Evolutionary conservation across 2,113 vertebrate species (phyloP).

Genomic region (Notothenia rossii): DNA sequence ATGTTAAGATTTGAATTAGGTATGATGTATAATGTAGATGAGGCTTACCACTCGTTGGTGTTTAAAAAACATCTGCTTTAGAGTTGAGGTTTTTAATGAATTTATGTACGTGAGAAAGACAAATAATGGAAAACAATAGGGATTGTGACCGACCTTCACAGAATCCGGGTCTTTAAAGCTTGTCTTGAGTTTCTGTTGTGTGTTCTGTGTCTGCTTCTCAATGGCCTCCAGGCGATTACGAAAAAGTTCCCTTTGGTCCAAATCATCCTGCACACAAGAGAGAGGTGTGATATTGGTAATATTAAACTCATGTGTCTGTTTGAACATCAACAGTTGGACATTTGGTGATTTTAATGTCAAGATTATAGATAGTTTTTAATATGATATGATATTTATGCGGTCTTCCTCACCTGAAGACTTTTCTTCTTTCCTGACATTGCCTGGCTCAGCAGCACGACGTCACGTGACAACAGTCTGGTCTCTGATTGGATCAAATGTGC

Average conservation of each 20-base stretch:
- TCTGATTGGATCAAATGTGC: constrained; percentile 77
- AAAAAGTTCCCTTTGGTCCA: constrained; percentile 83
- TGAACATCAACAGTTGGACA: neutral
- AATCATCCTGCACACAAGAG: constrained; percentile 69
- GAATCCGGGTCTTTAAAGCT: constrained; percentile 65
- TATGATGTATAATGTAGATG: neutral
- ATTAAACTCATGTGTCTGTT: neutral
- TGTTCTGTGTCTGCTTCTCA: constrained; percentile 75
- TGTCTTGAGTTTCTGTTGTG: constrained; percentile 66
- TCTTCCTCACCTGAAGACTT: constrained; percentile 85
- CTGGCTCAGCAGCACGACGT: constrained; percentile 82
- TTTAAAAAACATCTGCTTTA: neutral
- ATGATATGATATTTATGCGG: too few relatives aligned
- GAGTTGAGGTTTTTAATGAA: neutral
- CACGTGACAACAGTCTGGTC: constrained; percentile 80
- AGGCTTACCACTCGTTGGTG: too few relatives aligned
- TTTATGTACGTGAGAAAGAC: too few relatives aligned
- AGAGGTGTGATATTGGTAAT: neutral
- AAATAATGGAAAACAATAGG: neutral
- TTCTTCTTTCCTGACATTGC: constrained; percentile 78
- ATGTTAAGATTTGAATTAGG: neutral
- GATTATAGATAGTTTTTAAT: neutral
- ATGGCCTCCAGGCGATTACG: constrained; percentile 77
- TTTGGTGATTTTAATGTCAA: neutral
- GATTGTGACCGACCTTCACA: constrained; percentile 65